These are phyloP conservation scores for Hyles euphorbiae DNA, from an alignment of 1,140 invertebrate species.

Conservation along the genomic window DNA sequence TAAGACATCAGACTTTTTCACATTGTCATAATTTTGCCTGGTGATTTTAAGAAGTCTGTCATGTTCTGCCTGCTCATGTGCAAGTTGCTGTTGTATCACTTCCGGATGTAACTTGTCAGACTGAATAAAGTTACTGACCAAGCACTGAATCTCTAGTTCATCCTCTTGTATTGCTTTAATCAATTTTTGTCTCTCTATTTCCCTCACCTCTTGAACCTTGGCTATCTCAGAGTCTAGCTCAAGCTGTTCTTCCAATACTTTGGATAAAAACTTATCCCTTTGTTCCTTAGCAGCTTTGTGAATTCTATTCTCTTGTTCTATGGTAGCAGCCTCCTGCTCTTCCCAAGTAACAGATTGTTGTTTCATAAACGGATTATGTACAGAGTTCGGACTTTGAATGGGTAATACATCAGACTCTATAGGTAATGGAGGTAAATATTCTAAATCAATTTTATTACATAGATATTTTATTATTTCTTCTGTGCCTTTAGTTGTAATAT, in stretches of 20 bases:
- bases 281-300: slow-evolving; percentile 66
- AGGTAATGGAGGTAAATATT: slow-evolving; percentile 45
- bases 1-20: slow-evolving; percentile 75
- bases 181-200: slow-evolving; percentile 78
- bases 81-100: slow-evolving; percentile 77
- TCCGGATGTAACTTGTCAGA: slow-evolving; percentile 77
- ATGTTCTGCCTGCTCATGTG: slow-evolving; percentile 80
- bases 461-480: slow-evolving; percentile 82
- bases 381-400: slow-evolving; percentile 27
- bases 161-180: slow-evolving; percentile 76
- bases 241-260: slow-evolving; percentile 78
- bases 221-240: slow-evolving; percentile 79
- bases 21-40: slow-evolving; percentile 71
- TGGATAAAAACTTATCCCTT: slow-evolving; percentile 77
- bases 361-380: slow-evolving; percentile 50
- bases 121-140: slow-evolving; percentile 80
- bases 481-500: slow-evolving; percentile 77
- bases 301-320: slow-evolving; percentile 64
- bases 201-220: slow-evolving; percentile 80
- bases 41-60: slow-evolving; percentile 76
- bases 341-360: slow-evolving; percentile 57
- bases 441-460: slow-evolving; percentile 65
- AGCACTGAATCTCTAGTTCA: slow-evolving; percentile 79
- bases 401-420: slow-evolving; percentile 28
- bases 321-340: slow-evolving; percentile 61